Percentiles rank a stretch among this genome's conserved stretches.
phyloP scores from a whole-genome alignment of 30 jellyfish, hydroid and myxozoan genomes.

The Aurelia sp. region DNA sequence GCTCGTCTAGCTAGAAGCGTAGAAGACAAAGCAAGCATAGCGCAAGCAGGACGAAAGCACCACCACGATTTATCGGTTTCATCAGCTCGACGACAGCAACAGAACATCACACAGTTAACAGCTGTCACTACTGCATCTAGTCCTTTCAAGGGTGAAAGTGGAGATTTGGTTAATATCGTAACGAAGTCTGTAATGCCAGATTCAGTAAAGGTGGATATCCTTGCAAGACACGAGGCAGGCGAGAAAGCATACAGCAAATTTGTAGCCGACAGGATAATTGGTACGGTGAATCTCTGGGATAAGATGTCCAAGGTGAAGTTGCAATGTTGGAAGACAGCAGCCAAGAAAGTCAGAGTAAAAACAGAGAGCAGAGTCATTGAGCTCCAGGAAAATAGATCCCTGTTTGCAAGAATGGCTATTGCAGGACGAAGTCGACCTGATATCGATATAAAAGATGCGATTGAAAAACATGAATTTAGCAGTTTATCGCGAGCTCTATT shows the following conservation, averaged over 20 bases:
- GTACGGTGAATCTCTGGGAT: not conserved
- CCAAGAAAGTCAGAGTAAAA: not conserved
- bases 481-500: not conserved
- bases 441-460: conserved; percentile 25
- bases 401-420: not conserved
- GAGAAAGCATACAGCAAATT: not conserved
- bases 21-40: not conserved
- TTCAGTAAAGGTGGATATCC: not conserved
- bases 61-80: not conserved
- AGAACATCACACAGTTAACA: not conserved
- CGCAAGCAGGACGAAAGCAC: not conserved
- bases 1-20: conserved; percentile 16
- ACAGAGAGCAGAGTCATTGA: not conserved
- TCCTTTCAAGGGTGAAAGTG: not conserved
- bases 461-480: conserved; percentile 10
- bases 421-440: conserved; percentile 38
- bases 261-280: not conserved
- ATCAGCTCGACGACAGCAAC: not conserved
- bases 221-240: not conserved
- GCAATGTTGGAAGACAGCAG: not conserved
- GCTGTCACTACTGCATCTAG: not conserved
- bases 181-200: not conserved
- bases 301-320: not conserved
- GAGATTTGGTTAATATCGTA: not conserved
- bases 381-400: not conserved